Conservation (phyloP, 2,888 invertebrate species). For the Patella ulyssiponensis region DNA sequence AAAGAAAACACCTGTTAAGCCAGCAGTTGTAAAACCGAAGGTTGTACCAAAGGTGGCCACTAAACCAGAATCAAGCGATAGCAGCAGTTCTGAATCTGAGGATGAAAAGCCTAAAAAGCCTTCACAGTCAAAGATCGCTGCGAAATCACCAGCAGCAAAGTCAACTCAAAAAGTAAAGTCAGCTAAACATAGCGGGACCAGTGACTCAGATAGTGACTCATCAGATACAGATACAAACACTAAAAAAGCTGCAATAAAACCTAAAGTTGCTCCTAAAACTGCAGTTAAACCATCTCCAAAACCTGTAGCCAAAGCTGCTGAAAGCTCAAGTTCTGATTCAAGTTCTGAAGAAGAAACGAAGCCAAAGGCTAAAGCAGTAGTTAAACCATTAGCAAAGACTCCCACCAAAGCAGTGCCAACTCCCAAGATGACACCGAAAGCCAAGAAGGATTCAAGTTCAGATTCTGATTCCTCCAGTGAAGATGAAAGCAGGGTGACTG, state of each 20-base stretch:
- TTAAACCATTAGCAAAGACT: slow-evolving; percentile 19
- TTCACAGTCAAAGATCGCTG: background rate
- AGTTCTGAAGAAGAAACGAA: slow-evolving; percentile 25
- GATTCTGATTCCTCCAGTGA: slow-evolving; percentile 2
- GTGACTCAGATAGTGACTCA: slow-evolving; percentile 18
- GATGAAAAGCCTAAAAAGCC: background rate
- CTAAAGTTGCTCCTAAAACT: slow-evolving; percentile 9
- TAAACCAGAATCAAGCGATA: background rate
- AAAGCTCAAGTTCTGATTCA: slow-evolving; percentile 33
- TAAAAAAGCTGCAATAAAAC: slow-evolving; percentile 18
- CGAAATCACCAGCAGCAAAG: background rate
- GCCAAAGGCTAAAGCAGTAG: slow-evolving; percentile 6
- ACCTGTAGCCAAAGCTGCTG: slow-evolving; percentile 23
- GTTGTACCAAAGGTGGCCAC: background rate
- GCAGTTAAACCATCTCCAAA: background rate
- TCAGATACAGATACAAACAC: slow-evolving; percentile 18
- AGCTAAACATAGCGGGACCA: slow-evolving; percentile 35
- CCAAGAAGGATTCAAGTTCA: slow-evolving; percentile 38
- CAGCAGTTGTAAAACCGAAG: background rate
- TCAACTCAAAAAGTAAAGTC: slow-evolving; percentile 32
- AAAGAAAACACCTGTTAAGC: slow-evolving; percentile 18
- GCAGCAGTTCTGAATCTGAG: background rate
- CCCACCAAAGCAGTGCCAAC: background rate
- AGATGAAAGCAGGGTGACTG: slow-evolving; percentile 1
- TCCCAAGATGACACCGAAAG: slow-evolving; percentile 16